These are phyloP conservation scores for Ochotona curzoniae DNA, from an alignment of 2,113 vertebrate species.

Conservation along the genomic window DNA sequence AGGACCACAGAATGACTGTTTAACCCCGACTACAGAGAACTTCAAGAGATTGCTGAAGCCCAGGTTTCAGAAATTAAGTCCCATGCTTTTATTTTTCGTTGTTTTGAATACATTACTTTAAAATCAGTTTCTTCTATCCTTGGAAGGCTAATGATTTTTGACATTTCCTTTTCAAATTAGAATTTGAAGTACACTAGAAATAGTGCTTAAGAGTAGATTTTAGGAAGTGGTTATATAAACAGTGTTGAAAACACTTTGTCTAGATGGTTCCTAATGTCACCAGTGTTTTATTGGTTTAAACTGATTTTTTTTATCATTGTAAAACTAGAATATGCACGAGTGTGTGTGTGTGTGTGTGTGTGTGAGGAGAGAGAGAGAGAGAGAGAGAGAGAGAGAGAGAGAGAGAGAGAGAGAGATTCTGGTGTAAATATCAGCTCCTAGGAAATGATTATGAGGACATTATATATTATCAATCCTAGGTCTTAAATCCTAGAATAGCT, in stretches of 20 bases:
- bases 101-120: slow-evolving; percentile 24
- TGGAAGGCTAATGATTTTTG: not conserved
- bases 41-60: not conserved
- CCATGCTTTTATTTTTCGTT: not conserved
- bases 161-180: slow-evolving; percentile 11
- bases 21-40: not conserved
- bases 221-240: slow-evolving; percentile 1
- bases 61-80: not conserved
- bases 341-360: not conserved
- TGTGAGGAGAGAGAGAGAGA: too few relatives aligned
- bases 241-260: not conserved
- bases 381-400: too few relatives aligned
- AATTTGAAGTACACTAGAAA: not conserved
- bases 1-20: not conserved
- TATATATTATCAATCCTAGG: not conserved
- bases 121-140: not conserved
- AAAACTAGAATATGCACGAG: not conserved
- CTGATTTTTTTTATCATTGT: not conserved
- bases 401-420: too few relatives aligned
- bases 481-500: not conserved
- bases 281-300: not conserved
- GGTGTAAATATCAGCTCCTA: not conserved
- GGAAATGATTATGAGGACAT: not conserved
- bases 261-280: not conserved
- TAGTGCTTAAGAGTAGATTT: not conserved